Evolutionary conservation across 64 coral and sea anemone genomes (phyloP).

Genomic region (Montipora capricornis): DNA sequence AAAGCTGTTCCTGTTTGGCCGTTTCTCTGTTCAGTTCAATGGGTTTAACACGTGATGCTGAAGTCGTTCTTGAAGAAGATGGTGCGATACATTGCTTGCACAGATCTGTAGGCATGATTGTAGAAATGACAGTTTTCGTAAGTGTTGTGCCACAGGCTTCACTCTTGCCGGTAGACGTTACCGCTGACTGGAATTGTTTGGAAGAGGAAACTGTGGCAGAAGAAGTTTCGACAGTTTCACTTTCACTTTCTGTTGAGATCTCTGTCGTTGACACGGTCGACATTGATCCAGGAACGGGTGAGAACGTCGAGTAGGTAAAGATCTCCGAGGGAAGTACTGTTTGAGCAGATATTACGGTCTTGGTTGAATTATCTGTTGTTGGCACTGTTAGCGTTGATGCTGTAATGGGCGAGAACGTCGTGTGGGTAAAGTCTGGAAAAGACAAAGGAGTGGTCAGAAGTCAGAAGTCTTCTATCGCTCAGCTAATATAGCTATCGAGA

Average conservation of each 20-base stretch:
- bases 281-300: too few species aligned
- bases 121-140: background rate
- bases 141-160: background rate
- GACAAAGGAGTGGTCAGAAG: background rate
- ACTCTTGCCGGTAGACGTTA: background rate
- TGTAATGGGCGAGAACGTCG: background rate
- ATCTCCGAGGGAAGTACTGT: background rate
- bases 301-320: too few species aligned
- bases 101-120: background rate
- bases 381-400: background rate
- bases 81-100: background rate
- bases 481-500: background rate
- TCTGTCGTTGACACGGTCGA: too few species aligned
- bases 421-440: background rate
- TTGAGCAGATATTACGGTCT: background rate
- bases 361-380: background rate
- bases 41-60: too few species aligned
- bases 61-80: background rate
- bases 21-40: too few species aligned
- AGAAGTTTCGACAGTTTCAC: background rate
- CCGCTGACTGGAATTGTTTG: background rate
- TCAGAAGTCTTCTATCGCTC: background rate
- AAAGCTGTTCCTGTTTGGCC: too few species aligned
- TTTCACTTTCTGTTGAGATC: too few species aligned
- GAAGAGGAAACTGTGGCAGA: background rate